Evolutionary conservation across 2,113 vertebrate genomes (phyloP).

Genomic region (Callaeas wilsoni): DNA sequence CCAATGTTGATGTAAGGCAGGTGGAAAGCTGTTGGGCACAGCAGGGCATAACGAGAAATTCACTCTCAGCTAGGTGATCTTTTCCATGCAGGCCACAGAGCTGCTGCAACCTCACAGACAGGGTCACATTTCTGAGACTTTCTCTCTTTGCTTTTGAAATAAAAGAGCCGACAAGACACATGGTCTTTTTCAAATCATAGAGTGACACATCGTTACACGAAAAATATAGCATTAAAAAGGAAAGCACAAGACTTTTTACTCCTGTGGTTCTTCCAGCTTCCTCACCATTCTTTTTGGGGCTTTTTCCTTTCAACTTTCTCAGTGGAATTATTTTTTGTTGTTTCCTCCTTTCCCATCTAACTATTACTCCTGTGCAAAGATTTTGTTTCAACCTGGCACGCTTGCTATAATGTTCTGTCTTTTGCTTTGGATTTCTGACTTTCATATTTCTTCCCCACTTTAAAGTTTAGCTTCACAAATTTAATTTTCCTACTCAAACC

Average conservation of each 20-base stretch:
- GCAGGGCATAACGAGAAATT: background rate
- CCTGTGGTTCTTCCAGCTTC: background rate
- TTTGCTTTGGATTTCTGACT: background rate
- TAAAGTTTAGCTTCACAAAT: background rate
- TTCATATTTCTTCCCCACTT: background rate
- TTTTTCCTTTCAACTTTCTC: background rate
- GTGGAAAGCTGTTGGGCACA: constrained; percentile 13
- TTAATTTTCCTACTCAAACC: background rate
- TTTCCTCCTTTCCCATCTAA: background rate
- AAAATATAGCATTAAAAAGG: background rate
- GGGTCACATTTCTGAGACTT: background rate
- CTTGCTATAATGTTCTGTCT: background rate
- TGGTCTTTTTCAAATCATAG: background rate
- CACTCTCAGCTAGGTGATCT: background rate
- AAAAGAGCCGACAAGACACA: background rate
- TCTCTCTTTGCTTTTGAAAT: background rate
- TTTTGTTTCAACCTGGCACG: background rate
- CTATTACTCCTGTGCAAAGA: background rate
- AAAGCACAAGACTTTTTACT: background rate
- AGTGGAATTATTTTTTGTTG: background rate
- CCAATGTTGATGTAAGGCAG: background rate
- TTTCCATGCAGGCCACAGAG: background rate
- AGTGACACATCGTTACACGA: background rate
- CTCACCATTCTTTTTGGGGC: background rate
- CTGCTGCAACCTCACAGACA: background rate